Conservation (phyloP, 1,140 invertebrate species). For the Drosophila erecta region DNA sequence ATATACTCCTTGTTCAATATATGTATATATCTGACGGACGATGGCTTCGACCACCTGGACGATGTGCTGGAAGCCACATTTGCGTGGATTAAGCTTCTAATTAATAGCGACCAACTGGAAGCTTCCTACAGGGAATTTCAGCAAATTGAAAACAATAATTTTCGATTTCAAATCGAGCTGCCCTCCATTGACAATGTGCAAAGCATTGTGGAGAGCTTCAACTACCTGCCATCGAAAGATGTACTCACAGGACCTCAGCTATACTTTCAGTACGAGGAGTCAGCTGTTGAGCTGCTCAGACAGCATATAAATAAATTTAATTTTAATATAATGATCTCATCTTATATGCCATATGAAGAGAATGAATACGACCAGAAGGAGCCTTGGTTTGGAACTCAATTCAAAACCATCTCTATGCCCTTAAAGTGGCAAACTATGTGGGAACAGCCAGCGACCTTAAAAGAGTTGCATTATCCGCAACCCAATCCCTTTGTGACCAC, state of each 20-base stretch:
- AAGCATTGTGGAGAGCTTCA: conserved; percentile 91
- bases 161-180: conserved; percentile 89
- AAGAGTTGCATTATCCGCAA: conserved; percentile 53
- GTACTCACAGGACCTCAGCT: conserved; percentile 91
- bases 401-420: conserved; percentile 85
- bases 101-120: conserved; percentile 87
- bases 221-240: conserved; percentile 90
- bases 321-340: conserved; percentile 90
- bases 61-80: conserved; percentile 90
- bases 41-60: conserved; percentile 90
- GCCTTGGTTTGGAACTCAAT: conserved; percentile 86
- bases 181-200: conserved; percentile 91
- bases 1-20: conserved; percentile 91
- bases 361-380: conserved; percentile 88
- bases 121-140: conserved; percentile 76
- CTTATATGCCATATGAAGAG: conserved; percentile 87
- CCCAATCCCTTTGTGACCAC: conserved; percentile 58
- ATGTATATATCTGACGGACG: conserved; percentile 90
- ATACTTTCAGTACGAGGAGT: conserved; percentile 92
- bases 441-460: conserved; percentile 85
- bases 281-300: conserved; percentile 88
- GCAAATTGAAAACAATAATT: conserved; percentile 90
- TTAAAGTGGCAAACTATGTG: conserved; percentile 86
- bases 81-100: conserved; percentile 90
- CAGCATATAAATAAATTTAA: conserved; percentile 88